Percentiles rank a stretch among this genome's conserved stretches.
phyloP scores from a whole-genome alignment of 1,140 invertebrate species.

The Bombus vancouverensis region DNA sequence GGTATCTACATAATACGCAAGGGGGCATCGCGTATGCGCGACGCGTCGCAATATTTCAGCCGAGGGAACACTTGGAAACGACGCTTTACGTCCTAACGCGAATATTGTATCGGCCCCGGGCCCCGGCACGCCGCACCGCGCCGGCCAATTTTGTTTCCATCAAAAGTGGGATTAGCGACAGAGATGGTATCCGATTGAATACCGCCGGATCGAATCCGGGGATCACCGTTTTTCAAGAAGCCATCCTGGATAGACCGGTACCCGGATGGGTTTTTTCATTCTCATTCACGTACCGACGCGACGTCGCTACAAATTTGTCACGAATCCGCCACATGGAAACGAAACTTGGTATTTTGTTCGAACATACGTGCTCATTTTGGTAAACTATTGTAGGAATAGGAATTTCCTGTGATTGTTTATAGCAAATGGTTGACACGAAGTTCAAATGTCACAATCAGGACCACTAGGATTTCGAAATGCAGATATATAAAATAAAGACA shows the following conservation, averaged over 20 bases:
- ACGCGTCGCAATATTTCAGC: conserved; percentile 59
- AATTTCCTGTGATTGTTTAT: no score
- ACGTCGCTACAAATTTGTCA: conserved; percentile 11
- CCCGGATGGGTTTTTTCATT: background rate
- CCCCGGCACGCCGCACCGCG: background rate
- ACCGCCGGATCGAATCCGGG: conserved; percentile 29
- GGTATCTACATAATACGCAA: conserved; percentile 57
- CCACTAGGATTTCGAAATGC: no score
- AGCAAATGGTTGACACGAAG: no score
- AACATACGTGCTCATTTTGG: no score
- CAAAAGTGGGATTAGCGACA: conserved; percentile 43
- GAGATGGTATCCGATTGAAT: conserved; percentile 44
- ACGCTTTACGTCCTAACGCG: conserved; percentile 35
- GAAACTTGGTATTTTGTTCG: background rate
- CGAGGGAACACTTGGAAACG: conserved; percentile 40
- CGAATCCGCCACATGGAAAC: no score
- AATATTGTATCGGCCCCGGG: conserved; percentile 23
- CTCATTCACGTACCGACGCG: background rate
- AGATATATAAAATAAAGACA: no score
- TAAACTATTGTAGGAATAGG: no score
- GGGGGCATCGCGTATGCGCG: conserved; percentile 42
- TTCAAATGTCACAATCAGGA: no score
- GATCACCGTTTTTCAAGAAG: conserved; percentile 50
- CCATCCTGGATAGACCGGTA: background rate
- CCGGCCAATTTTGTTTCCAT: conserved; percentile 44